Percentiles rank a stretch among this genome's conserved stretches.
phyloP scores from a whole-genome alignment of 2,888 invertebrate species.

The Phaedon cochleariae region DNA sequence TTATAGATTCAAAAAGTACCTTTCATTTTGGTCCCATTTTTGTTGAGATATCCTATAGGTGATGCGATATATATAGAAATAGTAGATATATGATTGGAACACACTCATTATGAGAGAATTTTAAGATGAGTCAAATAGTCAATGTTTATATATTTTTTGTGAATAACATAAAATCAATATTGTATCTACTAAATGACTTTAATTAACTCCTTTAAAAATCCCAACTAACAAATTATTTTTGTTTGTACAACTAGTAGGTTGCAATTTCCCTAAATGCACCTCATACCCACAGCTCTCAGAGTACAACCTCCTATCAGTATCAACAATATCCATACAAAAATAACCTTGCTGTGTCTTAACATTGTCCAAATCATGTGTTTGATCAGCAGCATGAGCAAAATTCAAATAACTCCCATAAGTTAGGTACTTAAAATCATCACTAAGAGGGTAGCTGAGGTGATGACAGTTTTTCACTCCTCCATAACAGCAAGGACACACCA shows the following conservation, averaged over 20 bases:
- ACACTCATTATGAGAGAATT: too few relatives aligned
- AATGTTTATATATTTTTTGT: too few relatives aligned
- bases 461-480: slow-evolving; percentile 86
- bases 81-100: too few relatives aligned
- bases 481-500: slow-evolving; percentile 94
- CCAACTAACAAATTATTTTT: slow-evolving; percentile 91
- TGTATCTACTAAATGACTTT: neutral
- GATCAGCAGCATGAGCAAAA: slow-evolving; percentile 91
- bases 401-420: slow-evolving; percentile 68
- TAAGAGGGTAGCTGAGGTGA: slow-evolving; percentile 83
- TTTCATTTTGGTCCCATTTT: too few relatives aligned
- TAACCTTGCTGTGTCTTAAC: slow-evolving; percentile 79
- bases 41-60: too few relatives aligned
- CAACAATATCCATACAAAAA: slow-evolving; percentile 87
- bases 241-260: slow-evolving; percentile 86
- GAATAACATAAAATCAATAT: too few relatives aligned
- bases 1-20: too few relatives aligned
- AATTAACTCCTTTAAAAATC: slow-evolving; percentile 39
- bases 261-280: slow-evolving; percentile 78
- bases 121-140: too few relatives aligned
- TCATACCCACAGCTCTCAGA: slow-evolving; percentile 80
- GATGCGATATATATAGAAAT: too few relatives aligned
- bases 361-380: slow-evolving; percentile 81
- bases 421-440: slow-evolving; percentile 65
- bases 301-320: slow-evolving; percentile 81